Percentiles rank a stretch among this genome's conserved stretches.
Conservation (phyloP, 2,113 vertebrate species). For the Patagioenas fasciata region DNA sequence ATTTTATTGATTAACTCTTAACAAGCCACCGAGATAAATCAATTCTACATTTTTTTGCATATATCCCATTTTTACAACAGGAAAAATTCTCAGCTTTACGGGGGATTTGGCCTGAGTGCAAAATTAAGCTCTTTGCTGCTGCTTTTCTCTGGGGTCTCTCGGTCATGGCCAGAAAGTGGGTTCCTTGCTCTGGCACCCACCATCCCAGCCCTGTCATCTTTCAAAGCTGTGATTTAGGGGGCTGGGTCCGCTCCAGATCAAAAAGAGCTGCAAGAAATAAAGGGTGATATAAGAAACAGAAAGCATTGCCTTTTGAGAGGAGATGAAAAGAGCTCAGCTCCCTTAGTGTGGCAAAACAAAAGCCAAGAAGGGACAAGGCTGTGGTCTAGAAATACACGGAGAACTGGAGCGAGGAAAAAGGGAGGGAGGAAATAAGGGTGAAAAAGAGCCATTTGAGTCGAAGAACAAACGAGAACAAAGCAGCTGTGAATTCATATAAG, state of each 20-base stretch:
- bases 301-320: constrained; percentile 1
- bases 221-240: not conserved
- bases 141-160: not conserved
- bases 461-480: constrained; percentile 31
- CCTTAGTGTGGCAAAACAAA: constrained; percentile 18
- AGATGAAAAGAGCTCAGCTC: constrained; percentile 17
- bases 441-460: not conserved
- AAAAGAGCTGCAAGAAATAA: not conserved
- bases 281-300: not conserved
- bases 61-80: not conserved
- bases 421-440: not conserved
- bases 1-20: constrained; percentile 75
- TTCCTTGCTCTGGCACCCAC: not conserved
- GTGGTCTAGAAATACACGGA: not conserved
- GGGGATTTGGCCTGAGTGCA: not conserved
- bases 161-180: not conserved
- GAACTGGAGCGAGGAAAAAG: not conserved
- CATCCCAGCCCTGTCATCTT: not conserved
- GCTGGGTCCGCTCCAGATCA: not conserved
- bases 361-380: not conserved
- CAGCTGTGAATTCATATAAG: constrained; percentile 11
- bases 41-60: not conserved
- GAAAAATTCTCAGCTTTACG: not conserved
- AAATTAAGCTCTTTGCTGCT: not conserved
- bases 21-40: constrained; percentile 10